Conservation (phyloP, 1,140 invertebrate genomes). For the Saccostrea echinata region DNA sequence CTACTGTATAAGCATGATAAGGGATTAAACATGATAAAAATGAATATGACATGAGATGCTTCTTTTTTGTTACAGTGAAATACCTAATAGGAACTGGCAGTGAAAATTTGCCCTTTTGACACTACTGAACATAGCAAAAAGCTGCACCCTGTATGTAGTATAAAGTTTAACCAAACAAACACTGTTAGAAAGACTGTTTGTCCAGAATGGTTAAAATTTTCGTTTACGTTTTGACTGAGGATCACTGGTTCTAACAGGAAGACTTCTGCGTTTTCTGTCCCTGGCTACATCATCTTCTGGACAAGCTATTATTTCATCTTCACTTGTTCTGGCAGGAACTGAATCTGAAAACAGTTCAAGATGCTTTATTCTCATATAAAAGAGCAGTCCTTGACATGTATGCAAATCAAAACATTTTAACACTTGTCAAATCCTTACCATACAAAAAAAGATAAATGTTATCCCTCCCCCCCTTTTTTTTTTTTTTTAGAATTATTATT, state of each 20-base stretch:
- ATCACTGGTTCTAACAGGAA: not conserved
- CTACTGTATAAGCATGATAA: no score
- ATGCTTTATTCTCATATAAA: no score
- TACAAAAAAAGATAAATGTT: no score
- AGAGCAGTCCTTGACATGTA: no score
- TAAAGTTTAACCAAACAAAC: not conserved
- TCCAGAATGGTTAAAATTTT: not conserved
- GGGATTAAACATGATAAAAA: no score
- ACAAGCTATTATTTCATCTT: not conserved
- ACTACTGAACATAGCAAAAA: not conserved
- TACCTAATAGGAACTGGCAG: not conserved
- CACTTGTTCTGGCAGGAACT: not conserved
- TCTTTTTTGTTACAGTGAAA: not conserved
- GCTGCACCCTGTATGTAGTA: not conserved
- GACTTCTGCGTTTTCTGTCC: not conserved
- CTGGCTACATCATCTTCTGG: not conserved
- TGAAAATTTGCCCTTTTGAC: not conserved
- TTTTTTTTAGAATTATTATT: no score
- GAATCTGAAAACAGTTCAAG: not conserved
- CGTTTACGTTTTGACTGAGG: not conserved
- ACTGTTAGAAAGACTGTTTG: not conserved
- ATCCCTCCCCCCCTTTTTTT: no score
- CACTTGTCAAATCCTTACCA: no score
- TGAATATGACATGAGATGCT: not conserved
- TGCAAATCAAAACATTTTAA: no score